Evolutionary conservation across 2,797 vertebrate species (phyloP), one percentile per base, ranked within the genome.

Genomic region (Eospalax fontanierii): DNA sequence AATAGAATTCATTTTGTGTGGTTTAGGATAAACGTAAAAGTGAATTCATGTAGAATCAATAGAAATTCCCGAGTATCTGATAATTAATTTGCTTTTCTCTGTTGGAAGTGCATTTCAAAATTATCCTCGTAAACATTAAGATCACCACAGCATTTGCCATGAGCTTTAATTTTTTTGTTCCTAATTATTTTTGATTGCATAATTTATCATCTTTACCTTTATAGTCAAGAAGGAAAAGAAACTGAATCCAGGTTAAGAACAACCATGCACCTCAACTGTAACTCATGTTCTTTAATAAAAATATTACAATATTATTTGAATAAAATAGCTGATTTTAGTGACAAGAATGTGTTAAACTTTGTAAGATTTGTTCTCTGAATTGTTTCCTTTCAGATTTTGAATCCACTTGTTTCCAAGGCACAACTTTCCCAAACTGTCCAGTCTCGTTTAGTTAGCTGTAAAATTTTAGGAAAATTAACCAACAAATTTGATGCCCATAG

Each of bases 341-440:
- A 14, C 61, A 80, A 93, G 7, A 87, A 96, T 95, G 83, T 80
- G 30, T 91, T 43, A 73, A 84, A 38, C 21, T 83, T 85, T 70
- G 12, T 96, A 63, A 88, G n/a, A 87, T 86, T 93, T 95, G 30
- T 85, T 92, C 83, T 96, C 63, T 81, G 28, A 89, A 87, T 95
- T 46, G 94, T 90, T 94, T 96, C 97, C 54, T 38, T 97, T 74
- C 98, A 99, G 99, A 99, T 99, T 96, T 98, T 99, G 98, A 99
- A 99, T 97, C 99, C 99, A 89, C 98, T 99, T 96, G 98, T 99
- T 95, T 99, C 99, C 89, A 99, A 99, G 98, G 98, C 99, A 95
- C 99, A 99, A 73, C 98, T 99, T 97, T 99, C 99, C 84, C 99
- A 99, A 98, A 99, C 99, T 50, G 97, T 99, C 91, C 99, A 99